A percentile compares a stretch with the other conserved stretches of the same genome.
Evolutionary conservation across 2,888 invertebrate genomes (phyloP).

Genomic region (Drosophila imparisetae): DNA sequence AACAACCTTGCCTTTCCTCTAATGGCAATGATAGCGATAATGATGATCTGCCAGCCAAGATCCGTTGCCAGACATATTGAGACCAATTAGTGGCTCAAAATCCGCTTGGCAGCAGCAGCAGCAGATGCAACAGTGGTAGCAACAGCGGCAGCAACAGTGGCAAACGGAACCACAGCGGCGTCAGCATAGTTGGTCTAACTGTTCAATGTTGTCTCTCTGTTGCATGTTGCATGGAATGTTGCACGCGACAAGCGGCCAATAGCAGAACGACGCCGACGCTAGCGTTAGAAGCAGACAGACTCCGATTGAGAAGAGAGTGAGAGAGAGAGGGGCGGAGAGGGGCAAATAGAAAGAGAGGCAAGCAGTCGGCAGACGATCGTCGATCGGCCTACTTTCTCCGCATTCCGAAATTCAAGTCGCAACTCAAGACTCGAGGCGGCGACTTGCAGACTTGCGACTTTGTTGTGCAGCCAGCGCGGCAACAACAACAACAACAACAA

Average conservation of each 20-base stretch:
- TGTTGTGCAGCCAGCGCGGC: conserved; percentile 42
- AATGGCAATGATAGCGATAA: conserved; percentile 28
- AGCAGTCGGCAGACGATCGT: conserved; percentile 59
- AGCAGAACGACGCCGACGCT: conserved; percentile 37
- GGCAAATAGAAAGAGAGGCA: conserved; percentile 3
- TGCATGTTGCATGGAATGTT: conserved; percentile 64
- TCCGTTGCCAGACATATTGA: conserved; percentile 71
- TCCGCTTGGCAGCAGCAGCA: conserved; percentile 83
- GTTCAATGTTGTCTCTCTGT: conserved; percentile 60
- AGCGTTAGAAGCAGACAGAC: conserved; percentile 21
- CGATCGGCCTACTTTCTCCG: conserved; percentile 84
- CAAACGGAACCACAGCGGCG: conserved; percentile 81
- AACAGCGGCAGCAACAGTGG: conserved; percentile 70
- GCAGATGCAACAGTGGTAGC: conserved; percentile 21
- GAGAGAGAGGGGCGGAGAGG: neutral
- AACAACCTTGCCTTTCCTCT: conserved; percentile 67
- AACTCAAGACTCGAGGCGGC: conserved; percentile 21
- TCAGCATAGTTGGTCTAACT: conserved; percentile 53
- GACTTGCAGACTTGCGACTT: conserved; percentile 50
- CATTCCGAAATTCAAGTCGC: conserved; percentile 82
- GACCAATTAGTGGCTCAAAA: conserved; percentile 82
- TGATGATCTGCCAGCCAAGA: conserved; percentile 41
- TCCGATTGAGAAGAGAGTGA: neutral
- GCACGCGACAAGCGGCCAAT: conserved; percentile 68
- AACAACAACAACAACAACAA: conserved; percentile 13